Base-by-base conservation (phyloP, 2,797 vertebrate genomes). In the Pteronotus mesoamericanus region DNA sequence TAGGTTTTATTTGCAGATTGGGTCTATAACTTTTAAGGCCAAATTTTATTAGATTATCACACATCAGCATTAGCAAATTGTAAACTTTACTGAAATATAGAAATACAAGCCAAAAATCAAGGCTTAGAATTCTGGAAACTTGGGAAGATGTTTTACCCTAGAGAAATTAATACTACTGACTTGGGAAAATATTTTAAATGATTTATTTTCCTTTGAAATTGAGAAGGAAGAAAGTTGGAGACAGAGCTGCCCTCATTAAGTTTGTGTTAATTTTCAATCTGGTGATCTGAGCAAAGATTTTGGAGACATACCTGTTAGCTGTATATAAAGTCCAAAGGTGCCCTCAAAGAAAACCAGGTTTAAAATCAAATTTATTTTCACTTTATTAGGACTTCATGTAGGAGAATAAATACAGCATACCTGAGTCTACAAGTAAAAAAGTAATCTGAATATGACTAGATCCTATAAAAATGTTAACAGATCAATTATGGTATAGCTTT, bases 41-140 rank as follows among this genome's bases (percentile, higher is more conserved):
- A 97, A 94, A 86, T 98, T 98, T 98, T 99, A 98, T 98, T 98
- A 98, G 98, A 98, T 98, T 98, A 98, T 99, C 98, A 98, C 98
- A 98, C 98, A 97, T 98, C 97, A 97, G 97, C 95, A 98, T 98
- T 98, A 98, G 97, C 98, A 98, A 98, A 98, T 98, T 98, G 97
- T 99, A 98, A 98, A 98, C 97, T 98, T 97, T 95, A 98, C 97
- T 98, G 97, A 97, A 98, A 98, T 44, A 97, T 80, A 98, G 97
- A 97, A 96, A 97, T 95, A 96, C 10, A 57, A 86, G 94, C 96
- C 98, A 97, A 87, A 97, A 98, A 88, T 96, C 89, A 92, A 97
- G 89, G 48, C 78, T 79, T 96, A 92, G 72, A 96, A 96, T 87
- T 85, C 96, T 3, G 95, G 91, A 97, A 96, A 86, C 96, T 87